Evolutionary conservation across 1,140 invertebrate genomes (phyloP).

Genomic region (Vanessa tameamea): DNA sequence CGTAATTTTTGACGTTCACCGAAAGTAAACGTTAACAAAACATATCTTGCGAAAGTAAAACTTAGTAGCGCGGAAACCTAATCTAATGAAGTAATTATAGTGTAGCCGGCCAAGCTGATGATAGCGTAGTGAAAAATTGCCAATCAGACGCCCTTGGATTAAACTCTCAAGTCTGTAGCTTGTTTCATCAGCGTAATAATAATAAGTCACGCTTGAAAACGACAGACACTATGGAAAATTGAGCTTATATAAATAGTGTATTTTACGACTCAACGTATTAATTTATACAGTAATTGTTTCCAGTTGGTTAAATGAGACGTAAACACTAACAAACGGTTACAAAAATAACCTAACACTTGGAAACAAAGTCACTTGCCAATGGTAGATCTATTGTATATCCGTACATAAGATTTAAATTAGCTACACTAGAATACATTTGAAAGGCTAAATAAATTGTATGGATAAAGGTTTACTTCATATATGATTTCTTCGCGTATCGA

Average conservation of each 20-base stretch:
- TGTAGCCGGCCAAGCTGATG: slow-evolving; percentile 23
- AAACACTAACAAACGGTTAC: too few relatives aligned
- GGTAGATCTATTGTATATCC: too few relatives aligned
- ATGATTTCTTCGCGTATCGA: background rate
- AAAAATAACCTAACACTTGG: too few relatives aligned
- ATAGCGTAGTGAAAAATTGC: slow-evolving; percentile 41
- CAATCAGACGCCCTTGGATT: slow-evolving; percentile 35
- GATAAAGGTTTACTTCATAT: too few relatives aligned
- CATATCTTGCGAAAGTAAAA: background rate
- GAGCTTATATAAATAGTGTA: background rate
- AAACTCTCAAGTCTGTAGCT: background rate
- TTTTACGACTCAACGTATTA: background rate
- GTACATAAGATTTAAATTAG: too few relatives aligned
- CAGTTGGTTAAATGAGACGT: too few relatives aligned
- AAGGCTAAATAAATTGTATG: too few relatives aligned
- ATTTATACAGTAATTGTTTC: too few relatives aligned
- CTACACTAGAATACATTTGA: too few relatives aligned
- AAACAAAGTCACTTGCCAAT: too few relatives aligned
- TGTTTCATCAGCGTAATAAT: slow-evolving; percentile 18
- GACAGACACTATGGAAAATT: background rate
- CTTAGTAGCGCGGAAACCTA: slow-evolving; percentile 20
- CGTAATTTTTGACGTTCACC: background rate
- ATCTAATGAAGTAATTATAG: slow-evolving; percentile 32
- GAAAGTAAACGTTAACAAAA: background rate
- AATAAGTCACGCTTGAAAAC: slow-evolving; percentile 13